Base-by-base conservation (phyloP, 2,797 vertebrate species). In the Chromis chromis region DNA sequence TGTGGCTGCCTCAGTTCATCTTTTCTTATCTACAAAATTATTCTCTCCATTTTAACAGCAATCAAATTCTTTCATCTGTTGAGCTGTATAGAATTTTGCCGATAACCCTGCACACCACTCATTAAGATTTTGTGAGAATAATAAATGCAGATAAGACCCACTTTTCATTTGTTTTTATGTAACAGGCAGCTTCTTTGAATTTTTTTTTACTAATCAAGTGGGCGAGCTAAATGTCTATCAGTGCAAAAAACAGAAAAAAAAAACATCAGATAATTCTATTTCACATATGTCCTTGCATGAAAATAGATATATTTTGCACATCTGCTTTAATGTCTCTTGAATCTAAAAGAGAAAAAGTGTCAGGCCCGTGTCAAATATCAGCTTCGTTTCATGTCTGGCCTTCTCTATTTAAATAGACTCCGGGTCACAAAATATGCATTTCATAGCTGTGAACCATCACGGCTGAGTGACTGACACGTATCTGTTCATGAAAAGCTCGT, bases 351-450 rank as follows among this genome's bases (percentile, higher is more conserved):
- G 62, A 81, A 69, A 65, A 81, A 65, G 61, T 70, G 73, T 72
- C 58, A 71, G 56, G 76, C 39, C 31, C 78, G 72, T 81, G 86
- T 86, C 67, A 78, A 87, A 91, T 89, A 86, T 80, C 83, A 63
- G 66, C 74, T 86, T 86, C 74, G 68, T 91, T 89, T 89, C 81
- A 84, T 84, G 85, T 59, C 65, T 74, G 70, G 76, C 61, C 58
- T 8, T 77, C 70, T 73, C 70, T 84, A 40, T 78, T 83, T 88
- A 86, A 75, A 86, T 73, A 58, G 44, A 62, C 60, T 36, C 12
- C 21, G 69, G 86, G 84, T 88, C 87, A 86, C 77, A 82, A 70
- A 71, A 81, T 86, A 79, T 78, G 77, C 65, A 87, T 89, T 88
- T 84, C 67, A 65, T 74, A 75, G 81, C 68, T 76, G 63, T 40